These are phyloP conservation scores for Epizoanthus scotinus DNA, from an alignment of 92 coral and sea anemone species.

Conservation along the genomic window DNA sequence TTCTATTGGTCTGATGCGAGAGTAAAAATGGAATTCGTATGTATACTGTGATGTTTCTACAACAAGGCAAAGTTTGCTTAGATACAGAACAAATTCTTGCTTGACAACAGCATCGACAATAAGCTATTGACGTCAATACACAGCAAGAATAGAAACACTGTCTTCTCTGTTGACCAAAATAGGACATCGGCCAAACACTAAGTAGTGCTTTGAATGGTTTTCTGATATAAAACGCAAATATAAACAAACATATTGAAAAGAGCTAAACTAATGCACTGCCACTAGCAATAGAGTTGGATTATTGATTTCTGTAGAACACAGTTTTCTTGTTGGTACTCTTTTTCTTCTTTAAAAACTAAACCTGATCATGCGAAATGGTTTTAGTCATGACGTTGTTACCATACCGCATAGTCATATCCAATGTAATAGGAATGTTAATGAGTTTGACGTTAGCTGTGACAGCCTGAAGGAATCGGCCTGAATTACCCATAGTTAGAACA, in stretches of 20 bases:
- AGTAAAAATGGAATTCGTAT: neutral
- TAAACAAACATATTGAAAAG: constrained; percentile 4
- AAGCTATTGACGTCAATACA: constrained; percentile 30
- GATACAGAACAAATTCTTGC: constrained; percentile 7
- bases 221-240: constrained; percentile 1
- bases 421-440: constrained; percentile 37
- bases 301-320: too few relatives aligned
- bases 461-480: constrained; percentile 22
- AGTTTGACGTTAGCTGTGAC: neutral
- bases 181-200: constrained; percentile 7
- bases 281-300: neutral
- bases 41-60: constrained; percentile 18
- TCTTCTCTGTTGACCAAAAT: constrained; percentile 10
- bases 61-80: constrained; percentile 19
- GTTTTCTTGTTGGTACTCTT: neutral
- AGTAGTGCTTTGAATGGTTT: constrained; percentile 13
- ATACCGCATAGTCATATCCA: constrained; percentile 12
- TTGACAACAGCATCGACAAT: neutral
- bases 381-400: neutral
- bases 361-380: neutral
- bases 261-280: neutral
- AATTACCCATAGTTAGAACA: neutral
- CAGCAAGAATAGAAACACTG: constrained; percentile 23
- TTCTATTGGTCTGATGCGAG: neutral
- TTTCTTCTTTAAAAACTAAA: neutral